A percentile compares a stretch with the other conserved stretches of the same genome.
phyloP scores from a whole-genome alignment of 2,888 invertebrate species.

The Noctua fimbriata region DNA sequence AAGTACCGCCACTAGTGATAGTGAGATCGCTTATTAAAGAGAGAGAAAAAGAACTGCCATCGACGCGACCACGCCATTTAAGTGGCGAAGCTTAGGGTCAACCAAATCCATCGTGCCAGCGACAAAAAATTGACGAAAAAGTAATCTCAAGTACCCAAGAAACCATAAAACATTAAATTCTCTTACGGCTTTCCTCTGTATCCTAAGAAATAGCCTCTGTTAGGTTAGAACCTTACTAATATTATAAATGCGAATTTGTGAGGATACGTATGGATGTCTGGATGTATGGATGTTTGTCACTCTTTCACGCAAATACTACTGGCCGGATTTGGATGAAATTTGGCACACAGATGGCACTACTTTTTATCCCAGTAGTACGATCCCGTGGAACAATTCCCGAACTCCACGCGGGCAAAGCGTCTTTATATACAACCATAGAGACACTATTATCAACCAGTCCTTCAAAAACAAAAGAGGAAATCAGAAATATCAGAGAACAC shows the following conservation, averaged over 20 bases:
- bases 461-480: not conserved
- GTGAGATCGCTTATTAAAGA: too few relatives aligned
- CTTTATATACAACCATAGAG: not conserved
- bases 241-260: too few relatives aligned
- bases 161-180: too few relatives aligned
- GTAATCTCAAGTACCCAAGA: not conserved
- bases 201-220: not conserved
- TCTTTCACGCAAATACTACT: too few relatives aligned
- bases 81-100: not conserved
- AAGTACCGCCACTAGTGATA: not conserved
- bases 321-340: too few relatives aligned
- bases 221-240: not conserved
- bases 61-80: not conserved
- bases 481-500: slow-evolving; percentile 22
- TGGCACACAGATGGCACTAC: too few relatives aligned
- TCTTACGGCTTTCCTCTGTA: not conserved
- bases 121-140: not conserved
- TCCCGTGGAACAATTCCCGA: too few relatives aligned
- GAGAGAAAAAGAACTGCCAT: too few relatives aligned
- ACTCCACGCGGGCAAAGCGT: too few relatives aligned
- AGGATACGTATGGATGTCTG: too few relatives aligned
- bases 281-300: too few relatives aligned
- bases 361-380: too few relatives aligned
- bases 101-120: not conserved
- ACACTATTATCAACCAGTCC: not conserved